Evolutionary conservation across 2,888 invertebrate genomes (phyloP).

Genomic region (Agrilus cyanescens): DNA sequence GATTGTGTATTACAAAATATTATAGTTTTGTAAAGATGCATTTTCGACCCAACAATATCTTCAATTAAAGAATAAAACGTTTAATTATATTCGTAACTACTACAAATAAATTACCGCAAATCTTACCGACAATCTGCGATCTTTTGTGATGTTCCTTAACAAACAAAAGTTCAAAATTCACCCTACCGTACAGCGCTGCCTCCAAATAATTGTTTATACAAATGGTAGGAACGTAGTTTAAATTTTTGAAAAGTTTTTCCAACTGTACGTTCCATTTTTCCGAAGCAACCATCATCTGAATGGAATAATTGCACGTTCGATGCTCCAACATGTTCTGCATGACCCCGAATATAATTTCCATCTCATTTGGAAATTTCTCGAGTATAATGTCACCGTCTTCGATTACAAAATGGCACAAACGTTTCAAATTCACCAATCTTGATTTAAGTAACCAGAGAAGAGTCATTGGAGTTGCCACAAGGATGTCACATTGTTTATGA

Average conservation of each 20-base stretch:
- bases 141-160: conserved; percentile 36
- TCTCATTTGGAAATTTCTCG: conserved; percentile 39
- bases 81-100: not conserved
- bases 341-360: conserved; percentile 35
- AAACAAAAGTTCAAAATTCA: conserved; percentile 37
- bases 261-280: conserved; percentile 53
- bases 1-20: conserved; percentile 48
- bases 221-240: conserved; percentile 46
- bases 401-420: conserved; percentile 53
- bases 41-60: conserved; percentile 39
- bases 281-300: conserved; percentile 50
- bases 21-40: conserved; percentile 42
- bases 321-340: conserved; percentile 37
- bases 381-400: conserved; percentile 58
- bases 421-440: conserved; percentile 44
- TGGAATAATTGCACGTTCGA: conserved; percentile 35
- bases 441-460: conserved; percentile 38
- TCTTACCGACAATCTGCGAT: conserved; percentile 31
- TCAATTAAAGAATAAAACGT: conserved; percentile 6
- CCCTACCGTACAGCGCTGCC: conserved; percentile 58
- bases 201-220: conserved; percentile 63
- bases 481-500: conserved; percentile 37
- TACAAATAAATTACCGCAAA: not conserved
- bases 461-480: conserved; percentile 57
- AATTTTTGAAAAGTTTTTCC: conserved; percentile 41